Base-by-base conservation (phyloP, 2,113 vertebrate genomes). In the Scopus umbretta region DNA sequence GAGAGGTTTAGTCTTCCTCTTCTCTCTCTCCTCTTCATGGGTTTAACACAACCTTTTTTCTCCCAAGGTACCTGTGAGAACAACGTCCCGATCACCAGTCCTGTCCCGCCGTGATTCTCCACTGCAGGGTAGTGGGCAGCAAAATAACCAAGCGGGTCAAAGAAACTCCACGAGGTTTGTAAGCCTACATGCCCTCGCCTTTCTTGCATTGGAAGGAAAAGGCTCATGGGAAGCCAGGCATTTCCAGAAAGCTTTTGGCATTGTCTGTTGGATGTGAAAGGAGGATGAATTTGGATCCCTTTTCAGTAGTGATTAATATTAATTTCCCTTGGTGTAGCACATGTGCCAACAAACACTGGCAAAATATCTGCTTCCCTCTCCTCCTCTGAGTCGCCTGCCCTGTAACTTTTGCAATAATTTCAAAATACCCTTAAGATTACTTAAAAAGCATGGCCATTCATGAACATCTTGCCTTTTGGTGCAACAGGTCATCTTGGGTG, bases 81-180 rank as follows among this genome's bases (percentile, higher is more conserved):
- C 99, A 62, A 99, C 99, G 0, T 99, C 99, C 49, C 98, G 99
- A 78, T 99, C 99, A 6, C 99, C 99, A 14, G 99, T 99, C 96
- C 97, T 99, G 95, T 98, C 99, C 61, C 99, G 99, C 70, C 98
- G 99, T 92, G 99, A 99, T 92, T 99, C 99, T 91, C 99, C 99
- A n/a, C 98, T 98, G 95, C 99, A 99, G 71, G 98, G 98, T 95
- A 98, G 98, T 83, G 96, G 97, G 52, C 97, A 98, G 83, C 98
- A 98, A 79, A 98, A 97, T 90, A 98, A 97, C 96, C 99, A 98
- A 74, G 98, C 98, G 34, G 98, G 98, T 95, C 99, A 99, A 86
- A 99, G 99, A 94, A 99, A 98, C 83, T 97, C 98, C 59, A 98
- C 98, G 53, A 99, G 99, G 99, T 99, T 98, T 89, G 97, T 94